Conservation (phyloP, 2,888 invertebrate genomes). For the Steinernema hermaphroditum region DNA sequence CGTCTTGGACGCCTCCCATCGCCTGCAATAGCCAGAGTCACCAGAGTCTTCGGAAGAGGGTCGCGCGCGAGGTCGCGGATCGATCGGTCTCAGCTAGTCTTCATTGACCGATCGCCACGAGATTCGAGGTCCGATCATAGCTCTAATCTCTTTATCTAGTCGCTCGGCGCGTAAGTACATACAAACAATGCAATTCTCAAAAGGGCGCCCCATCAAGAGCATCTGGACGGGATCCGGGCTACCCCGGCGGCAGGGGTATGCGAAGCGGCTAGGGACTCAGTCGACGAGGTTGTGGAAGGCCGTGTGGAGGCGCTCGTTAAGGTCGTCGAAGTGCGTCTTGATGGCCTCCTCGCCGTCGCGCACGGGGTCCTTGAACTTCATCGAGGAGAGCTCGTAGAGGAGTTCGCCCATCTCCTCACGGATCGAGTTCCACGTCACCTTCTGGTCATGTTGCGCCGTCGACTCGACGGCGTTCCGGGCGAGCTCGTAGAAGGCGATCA, state of each 20-base stretch:
- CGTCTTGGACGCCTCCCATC: background rate
- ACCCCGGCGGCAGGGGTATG: background rate
- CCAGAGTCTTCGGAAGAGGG: too few species aligned
- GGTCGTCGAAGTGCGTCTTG: constrained; percentile 91
- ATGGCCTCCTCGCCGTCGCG: constrained; percentile 97
- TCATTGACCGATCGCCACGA: too few species aligned
- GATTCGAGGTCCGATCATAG: too few species aligned
- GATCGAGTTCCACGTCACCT: constrained; percentile 93
- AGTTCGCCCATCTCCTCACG: constrained; percentile 93
- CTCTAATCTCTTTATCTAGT: background rate
- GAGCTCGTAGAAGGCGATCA: constrained; percentile 96
- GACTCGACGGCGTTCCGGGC: constrained; percentile 94
- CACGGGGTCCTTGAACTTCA: constrained; percentile 99
- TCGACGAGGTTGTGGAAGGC: constrained; percentile 98
- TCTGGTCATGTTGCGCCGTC: constrained; percentile 96
- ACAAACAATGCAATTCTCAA: background rate
- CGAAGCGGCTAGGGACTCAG: constrained; percentile 70
- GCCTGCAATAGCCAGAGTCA: background rate
- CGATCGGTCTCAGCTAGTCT: too few species aligned
- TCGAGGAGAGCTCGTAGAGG: constrained; percentile 92
- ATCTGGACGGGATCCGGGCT: background rate
- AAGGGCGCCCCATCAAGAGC: background rate
- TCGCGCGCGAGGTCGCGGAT: too few species aligned
- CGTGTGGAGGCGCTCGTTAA: constrained; percentile 92
- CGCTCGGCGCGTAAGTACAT: background rate